Conservation (phyloP, 2,888 invertebrate species). For the Onthophagus sagittarius region DNA sequence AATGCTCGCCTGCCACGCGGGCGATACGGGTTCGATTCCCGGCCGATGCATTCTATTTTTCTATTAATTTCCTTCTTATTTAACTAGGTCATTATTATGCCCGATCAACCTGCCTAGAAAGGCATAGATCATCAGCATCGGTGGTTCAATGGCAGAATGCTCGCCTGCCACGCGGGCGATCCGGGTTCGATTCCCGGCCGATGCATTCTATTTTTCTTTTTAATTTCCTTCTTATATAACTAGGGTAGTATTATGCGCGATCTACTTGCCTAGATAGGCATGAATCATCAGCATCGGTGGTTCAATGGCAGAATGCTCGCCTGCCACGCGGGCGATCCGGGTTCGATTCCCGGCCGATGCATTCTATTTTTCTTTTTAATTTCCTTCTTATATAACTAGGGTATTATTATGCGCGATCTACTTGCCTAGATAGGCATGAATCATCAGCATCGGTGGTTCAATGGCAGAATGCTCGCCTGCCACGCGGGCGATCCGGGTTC, state of each 20-base stretch:
- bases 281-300: conserved; percentile 47
- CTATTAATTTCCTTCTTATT: too few species aligned
- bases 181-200: conserved; percentile 56
- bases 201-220: conserved; percentile 33
- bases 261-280: too few species aligned
- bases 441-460: conserved; percentile 51
- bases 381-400: too few species aligned
- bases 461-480: conserved; percentile 55
- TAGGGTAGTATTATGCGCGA: too few species aligned
- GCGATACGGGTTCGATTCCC: conserved; percentile 56
- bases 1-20: conserved; percentile 55
- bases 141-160: conserved; percentile 54
- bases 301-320: conserved; percentile 55
- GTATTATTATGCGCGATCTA: too few species aligned
- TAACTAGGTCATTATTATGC: too few species aligned
- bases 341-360: conserved; percentile 55
- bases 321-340: conserved; percentile 55
- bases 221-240: too few species aligned
- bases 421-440: too few species aligned
- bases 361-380: too few species aligned
- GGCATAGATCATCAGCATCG: conserved; percentile 40
- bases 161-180: conserved; percentile 54
- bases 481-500: conserved; percentile 55
- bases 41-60: conserved; percentile 45
- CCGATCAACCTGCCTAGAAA: too few species aligned